Evolutionary conservation across 37 sponge, comb jelly and placozoan species (phyloP), one percentile per base, ranked within the genome.

Genomic region (Halisarca cf. caerulea): DNA sequence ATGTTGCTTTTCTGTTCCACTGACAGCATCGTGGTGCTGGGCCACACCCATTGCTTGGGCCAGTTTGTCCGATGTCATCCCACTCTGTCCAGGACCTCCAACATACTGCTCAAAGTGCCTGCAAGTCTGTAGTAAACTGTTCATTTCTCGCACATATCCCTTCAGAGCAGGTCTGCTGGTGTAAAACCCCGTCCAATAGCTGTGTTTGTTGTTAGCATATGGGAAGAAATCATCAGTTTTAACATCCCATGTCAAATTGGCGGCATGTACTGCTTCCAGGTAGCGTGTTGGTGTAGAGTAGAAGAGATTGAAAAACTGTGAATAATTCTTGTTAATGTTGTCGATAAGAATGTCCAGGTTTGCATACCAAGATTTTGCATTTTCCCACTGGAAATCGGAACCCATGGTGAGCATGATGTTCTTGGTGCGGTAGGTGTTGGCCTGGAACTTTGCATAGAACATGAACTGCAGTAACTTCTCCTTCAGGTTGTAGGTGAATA

Each of bases 211-310:
- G 66, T 91, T 89, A 40, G 99, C 94, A 62, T 96, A 95, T 3
- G 99, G 99, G 82, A 98, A 96, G 91, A 98, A 92, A 70, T 98
- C 99, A 59, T 98, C 99, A 6, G 95, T 92, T 60, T 98, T 98
- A 35, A 85, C 80, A 37, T 85, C 60, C 88, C 91, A 95, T 0
- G 79, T 87, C 38, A 58, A 24, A 54, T 88, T 66, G 20, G 88
- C 88, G 3, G 53, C 39, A 64, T 95, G 71, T 17, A 91, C 57
- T 1, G 95, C 93, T 45, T 92, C 83, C 3, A 93, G 18, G 69
- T 95, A 98, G 2, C 82, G 86, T 6, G 97, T 85, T 0, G 99
- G 99, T 51, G 99, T 98, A 32, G 95, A 94, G 88, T 98, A 98
- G 88, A 98, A 93, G 40, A 89, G 57, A 20, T 95, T 89, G 43